phyloP scores from a whole-genome alignment of 2,797 vertebrate species.

The Pipistrellus kuhlii region DNA sequence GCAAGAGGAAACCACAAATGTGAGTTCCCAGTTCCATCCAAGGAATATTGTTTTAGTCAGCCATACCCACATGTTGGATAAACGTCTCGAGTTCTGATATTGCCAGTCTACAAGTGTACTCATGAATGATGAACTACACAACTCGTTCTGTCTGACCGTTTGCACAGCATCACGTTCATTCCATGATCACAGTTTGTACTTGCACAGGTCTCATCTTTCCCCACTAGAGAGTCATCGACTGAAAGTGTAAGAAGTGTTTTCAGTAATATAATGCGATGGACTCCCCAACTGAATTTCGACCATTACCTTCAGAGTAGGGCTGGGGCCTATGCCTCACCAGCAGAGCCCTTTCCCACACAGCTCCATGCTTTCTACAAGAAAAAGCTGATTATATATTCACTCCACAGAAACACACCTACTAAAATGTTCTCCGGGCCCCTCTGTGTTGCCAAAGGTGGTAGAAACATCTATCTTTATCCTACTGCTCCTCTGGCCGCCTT shows the following conservation, averaged over 20 bases:
- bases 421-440: not conserved
- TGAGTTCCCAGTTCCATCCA: not conserved
- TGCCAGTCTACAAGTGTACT: not conserved
- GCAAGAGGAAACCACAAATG: not conserved
- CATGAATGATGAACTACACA: not conserved
- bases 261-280: not conserved
- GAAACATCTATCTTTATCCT: not conserved
- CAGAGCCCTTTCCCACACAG: not conserved
- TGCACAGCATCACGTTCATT: not conserved
- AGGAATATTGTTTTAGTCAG: not conserved
- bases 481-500: too few species aligned
- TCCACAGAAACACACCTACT: not conserved
- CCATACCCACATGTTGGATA: not conserved
- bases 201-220: not conserved
- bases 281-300: not conserved
- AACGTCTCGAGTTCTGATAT: not conserved
- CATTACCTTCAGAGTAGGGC: not conserved
- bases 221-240: not conserved
- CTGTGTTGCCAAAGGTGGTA: not conserved
- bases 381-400: not conserved
- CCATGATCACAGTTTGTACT: not conserved
- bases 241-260: not conserved
- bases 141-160: not conserved
- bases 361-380: not conserved
- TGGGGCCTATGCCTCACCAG: not conserved